These are phyloP conservation scores for Solenopsis fugax DNA, from an alignment of 1,140 invertebrate genomes.

Conservation along the genomic window DNA sequence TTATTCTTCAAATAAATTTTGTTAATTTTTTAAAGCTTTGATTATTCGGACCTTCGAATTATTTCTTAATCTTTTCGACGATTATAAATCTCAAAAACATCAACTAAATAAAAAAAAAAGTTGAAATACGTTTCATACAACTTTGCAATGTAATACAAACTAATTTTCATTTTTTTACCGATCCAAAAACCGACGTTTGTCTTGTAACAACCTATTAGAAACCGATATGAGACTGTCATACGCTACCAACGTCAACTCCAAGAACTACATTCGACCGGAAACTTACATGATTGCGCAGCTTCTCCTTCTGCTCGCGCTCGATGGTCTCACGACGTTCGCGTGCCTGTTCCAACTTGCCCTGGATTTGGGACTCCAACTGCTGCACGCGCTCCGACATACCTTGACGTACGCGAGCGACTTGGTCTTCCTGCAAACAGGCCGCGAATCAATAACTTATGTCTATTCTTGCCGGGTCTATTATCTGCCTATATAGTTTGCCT, in stretches of 20 bases:
- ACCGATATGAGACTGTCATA: slow-evolving; percentile 58
- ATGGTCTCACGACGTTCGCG: slow-evolving; percentile 90
- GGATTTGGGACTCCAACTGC: slow-evolving; percentile 90
- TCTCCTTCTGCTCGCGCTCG: slow-evolving; percentile 91
- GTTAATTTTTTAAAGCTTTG: neutral
- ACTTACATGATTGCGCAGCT: slow-evolving; percentile 92
- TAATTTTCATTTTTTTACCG: neutral
- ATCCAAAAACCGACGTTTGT: neutral
- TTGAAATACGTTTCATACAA: neutral
- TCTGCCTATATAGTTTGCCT: slow-evolving; percentile 11
- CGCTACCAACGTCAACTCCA: slow-evolving; percentile 21
- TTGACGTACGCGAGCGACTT: slow-evolving; percentile 90
- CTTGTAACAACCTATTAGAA: slow-evolving; percentile 35
- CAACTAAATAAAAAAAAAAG: neutral
- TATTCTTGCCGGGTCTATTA: slow-evolving; percentile 42
- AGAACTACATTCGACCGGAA: neutral
- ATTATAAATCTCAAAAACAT: neutral
- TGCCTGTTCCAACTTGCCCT: slow-evolving; percentile 91
- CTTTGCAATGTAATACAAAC: neutral
- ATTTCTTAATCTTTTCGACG: neutral
- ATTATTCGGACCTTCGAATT: neutral
- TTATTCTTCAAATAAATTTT: slow-evolving; percentile 1
- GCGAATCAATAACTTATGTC: slow-evolving; percentile 45
- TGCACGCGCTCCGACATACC: slow-evolving; percentile 89
- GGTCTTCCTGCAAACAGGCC: slow-evolving; percentile 89